Percentiles rank a stretch among this genome's conserved stretches.
These are phyloP conservation scores for Gerosis bhagava DNA, from an alignment of 2,888 invertebrate species.

Conservation along the genomic window DNA sequence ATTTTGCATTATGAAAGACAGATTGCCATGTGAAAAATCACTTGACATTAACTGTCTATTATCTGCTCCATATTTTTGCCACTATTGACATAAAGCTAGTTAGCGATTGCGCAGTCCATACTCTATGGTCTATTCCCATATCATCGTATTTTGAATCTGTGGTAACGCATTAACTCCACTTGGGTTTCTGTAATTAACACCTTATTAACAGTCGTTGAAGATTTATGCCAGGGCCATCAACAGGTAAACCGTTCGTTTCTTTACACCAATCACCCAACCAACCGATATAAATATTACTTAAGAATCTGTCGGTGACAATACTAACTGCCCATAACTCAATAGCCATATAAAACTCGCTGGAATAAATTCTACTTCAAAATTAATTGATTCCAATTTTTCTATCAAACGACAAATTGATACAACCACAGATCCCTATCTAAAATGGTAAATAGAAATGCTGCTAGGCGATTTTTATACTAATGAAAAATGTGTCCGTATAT, in stretches of 20 bases:
- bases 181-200: constrained; percentile 64
- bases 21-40: too few relatives aligned
- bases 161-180: constrained; percentile 49
- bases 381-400: constrained; percentile 23
- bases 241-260: constrained; percentile 52
- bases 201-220: constrained; percentile 59
- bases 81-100: too few relatives aligned
- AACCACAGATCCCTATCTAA: too few relatives aligned
- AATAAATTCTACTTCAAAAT: constrained; percentile 23
- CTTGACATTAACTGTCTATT: too few relatives aligned
- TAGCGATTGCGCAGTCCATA: too few relatives aligned
- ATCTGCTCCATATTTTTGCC: too few relatives aligned
- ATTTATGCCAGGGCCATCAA: constrained; percentile 55
- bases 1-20: too few relatives aligned
- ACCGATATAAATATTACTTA: constrained; percentile 42
- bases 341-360: constrained; percentile 17
- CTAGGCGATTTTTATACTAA: too few relatives aligned
- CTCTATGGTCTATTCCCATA: too few relatives aligned
- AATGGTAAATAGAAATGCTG: too few relatives aligned
- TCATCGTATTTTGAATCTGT: too few relatives aligned
- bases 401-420: constrained; percentile 20
- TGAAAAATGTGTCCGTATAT: too few relatives aligned
- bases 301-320: constrained; percentile 32
- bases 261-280: constrained; percentile 47
- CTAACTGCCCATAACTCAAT: constrained; percentile 24